These are phyloP conservation scores for Acinonyx jubatus DNA, from an alignment of 2,113 vertebrate species.

Conservation along the genomic window DNA sequence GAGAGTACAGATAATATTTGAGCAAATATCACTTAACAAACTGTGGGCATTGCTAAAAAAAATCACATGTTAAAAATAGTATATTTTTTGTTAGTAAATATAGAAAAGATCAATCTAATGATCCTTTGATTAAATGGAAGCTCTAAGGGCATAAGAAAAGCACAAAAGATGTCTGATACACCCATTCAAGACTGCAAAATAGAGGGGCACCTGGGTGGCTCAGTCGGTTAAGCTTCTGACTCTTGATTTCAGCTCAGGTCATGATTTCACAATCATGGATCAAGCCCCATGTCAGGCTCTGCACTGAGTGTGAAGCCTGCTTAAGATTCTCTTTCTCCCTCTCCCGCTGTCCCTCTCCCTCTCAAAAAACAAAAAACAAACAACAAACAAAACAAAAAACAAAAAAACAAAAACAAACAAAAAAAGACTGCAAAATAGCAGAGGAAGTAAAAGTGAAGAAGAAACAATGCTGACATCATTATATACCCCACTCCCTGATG, in stretches of 20 bases:
- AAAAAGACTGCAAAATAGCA: background rate
- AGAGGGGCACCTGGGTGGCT: background rate
- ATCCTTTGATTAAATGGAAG: background rate
- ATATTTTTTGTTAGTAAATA: background rate
- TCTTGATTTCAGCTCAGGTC: no score
- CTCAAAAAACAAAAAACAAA: no score
- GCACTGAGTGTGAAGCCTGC: no score
- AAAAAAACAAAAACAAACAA: no score
- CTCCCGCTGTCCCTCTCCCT: no score
- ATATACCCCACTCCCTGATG: background rate
- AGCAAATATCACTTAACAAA: background rate
- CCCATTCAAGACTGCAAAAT: background rate
- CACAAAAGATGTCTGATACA: background rate
- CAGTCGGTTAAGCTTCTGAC: no score
- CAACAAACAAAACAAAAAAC: no score
- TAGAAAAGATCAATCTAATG: background rate
- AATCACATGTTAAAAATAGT: background rate
- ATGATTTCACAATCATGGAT: no score
- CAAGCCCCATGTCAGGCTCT: no score
- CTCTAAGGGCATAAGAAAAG: background rate
- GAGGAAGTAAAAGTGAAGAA: background rate
- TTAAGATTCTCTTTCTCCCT: no score
- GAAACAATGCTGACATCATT: background rate
- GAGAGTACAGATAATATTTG: background rate
- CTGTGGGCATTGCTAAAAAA: background rate